Evolutionary conservation across 1,140 invertebrate species (phyloP).

Genomic region (Homalodisca vitripennis): DNA sequence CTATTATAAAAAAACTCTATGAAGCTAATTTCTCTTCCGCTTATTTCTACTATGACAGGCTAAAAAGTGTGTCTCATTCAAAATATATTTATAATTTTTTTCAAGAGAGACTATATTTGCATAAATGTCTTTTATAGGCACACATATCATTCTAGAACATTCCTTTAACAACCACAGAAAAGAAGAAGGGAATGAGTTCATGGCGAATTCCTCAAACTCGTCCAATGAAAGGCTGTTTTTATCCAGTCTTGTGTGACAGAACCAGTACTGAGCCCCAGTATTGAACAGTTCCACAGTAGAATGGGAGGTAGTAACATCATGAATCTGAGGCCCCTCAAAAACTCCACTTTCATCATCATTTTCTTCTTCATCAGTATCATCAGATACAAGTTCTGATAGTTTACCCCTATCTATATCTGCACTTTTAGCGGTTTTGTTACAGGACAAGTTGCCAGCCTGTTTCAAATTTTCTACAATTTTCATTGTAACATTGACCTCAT

Average conservation of each 20-base stretch:
- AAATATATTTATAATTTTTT: background rate
- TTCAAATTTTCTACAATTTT: background rate
- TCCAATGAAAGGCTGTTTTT: background rate
- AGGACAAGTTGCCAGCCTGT: background rate
- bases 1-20: too few species aligned
- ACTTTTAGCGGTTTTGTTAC: background rate
- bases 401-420: background rate
- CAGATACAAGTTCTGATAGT: background rate
- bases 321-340: background rate
- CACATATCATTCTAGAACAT: background rate
- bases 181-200: background rate
- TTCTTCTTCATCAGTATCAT: background rate
- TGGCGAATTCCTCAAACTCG: background rate
- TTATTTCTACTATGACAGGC: too few species aligned
- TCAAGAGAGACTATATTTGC: background rate
- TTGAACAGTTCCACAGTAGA: background rate
- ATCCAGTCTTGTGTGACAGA: background rate
- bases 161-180: background rate
- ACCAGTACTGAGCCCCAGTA: background rate
- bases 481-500: background rate
- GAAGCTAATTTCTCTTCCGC: too few species aligned
- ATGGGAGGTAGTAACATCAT: background rate
- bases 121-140: background rate
- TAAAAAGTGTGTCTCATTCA: background rate
- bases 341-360: background rate